Evolutionary conservation across 2,888 invertebrate species (phyloP).

Genomic region (Dicyrtomina minuta): DNA sequence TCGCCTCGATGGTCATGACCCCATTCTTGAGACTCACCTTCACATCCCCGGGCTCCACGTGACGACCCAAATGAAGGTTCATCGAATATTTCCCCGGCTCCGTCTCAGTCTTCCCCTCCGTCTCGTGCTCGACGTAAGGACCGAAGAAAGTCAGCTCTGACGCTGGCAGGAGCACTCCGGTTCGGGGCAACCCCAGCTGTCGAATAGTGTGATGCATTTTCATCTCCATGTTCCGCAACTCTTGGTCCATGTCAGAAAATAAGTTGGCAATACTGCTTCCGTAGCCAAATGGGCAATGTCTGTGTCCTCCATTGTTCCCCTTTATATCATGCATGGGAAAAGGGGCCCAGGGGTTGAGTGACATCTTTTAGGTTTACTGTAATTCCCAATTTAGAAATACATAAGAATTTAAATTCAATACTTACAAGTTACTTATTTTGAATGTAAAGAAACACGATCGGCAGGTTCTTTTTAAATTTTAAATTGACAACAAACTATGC

Average conservation of each 20-base stretch:
- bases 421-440: no score
- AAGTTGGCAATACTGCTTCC: neutral
- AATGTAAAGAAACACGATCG: no score
- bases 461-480: no score
- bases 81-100: conserved; percentile 1
- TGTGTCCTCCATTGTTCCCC: neutral
- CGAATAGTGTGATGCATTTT: neutral
- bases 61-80: conserved; percentile 7
- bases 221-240: neutral
- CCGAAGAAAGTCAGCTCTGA: neutral
- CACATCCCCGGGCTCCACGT: conserved; percentile 12
- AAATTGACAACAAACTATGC: no score
- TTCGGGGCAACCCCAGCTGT: neutral
- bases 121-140: neutral
- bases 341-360: neutral
- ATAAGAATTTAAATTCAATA: no score
- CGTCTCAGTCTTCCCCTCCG: neutral
- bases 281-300: neutral
- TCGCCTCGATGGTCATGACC: conserved; percentile 8
- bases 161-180: neutral
- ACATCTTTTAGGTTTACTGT: no score
- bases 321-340: neutral
- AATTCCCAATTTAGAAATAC: no score
- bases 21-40: conserved; percentile 13
- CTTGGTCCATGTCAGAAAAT: neutral